Evolutionary conservation across 2,113 vertebrate species (phyloP), one percentile per base, ranked within the genome.

Genomic region (Argyrosomus japonicus): DNA sequence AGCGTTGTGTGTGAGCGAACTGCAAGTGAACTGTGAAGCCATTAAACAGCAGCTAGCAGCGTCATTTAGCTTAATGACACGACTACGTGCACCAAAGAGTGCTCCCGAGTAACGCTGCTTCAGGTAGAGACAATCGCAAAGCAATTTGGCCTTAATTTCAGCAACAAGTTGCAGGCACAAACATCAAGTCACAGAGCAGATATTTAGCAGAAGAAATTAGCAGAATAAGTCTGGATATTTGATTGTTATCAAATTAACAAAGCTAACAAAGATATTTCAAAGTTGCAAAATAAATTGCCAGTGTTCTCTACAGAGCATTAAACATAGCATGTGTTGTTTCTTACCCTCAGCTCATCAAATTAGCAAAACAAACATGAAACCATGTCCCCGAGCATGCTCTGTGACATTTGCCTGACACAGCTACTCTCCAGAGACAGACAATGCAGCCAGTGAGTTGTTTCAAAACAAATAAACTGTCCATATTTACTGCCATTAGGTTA

Each of bases 331-430:
- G 2, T 19, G 11, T 25, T 4, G 25, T 40, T 58, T 19, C 0
- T 19, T 51, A 17, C 29, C 7, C 14, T 23, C 19, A 12, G 25
- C 29, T 70, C 15, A 15, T 58, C n/a, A 32, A 5, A 40, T 23
- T 9, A 48, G 57, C 40, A 68, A 43, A 68, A 56, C 29, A 23
- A 29, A 47, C 63, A 65, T 2, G 2, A 53, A 45, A 17, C 51
- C 6, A 23, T 48, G 21, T 53, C 58, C 32, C 45, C 0, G 13
- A 36, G 36, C 36, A 56, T 43, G 13, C n/a, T 48, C 5, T 36
- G 51, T 60, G 67, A 65, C 53, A 56, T 76, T 57, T 64, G 51
- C 15, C 21, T 68, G 47, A 50, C 62, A 84, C 40, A 79, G 40
- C 57, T 40, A n/a, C 23, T 40, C 75, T 27, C 36, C 27, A 63